These are phyloP conservation scores for Scomber colias DNA, from an alignment of 2,113 vertebrate species.

Conservation along the genomic window DNA sequence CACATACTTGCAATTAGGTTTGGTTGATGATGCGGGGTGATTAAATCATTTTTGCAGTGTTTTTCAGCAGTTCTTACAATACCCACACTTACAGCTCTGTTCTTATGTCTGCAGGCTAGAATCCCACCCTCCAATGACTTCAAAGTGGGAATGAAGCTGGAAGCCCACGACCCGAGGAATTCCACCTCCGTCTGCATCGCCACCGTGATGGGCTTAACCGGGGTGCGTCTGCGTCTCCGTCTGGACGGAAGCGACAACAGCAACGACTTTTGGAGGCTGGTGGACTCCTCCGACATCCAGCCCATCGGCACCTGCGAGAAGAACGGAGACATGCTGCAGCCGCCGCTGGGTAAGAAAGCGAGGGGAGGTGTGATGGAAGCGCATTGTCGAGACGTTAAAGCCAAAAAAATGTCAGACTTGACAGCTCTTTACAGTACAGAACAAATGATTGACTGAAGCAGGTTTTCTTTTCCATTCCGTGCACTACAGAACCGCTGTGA, in stretches of 20 bases:
- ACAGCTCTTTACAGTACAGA: neutral
- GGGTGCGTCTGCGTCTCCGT: conserved; percentile 90
- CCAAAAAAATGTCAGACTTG: neutral
- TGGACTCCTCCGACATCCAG: conserved; percentile 96
- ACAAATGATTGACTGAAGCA: neutral
- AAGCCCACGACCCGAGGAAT: conserved; percentile 94
- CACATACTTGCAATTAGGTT: neutral
- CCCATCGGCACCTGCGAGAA: conserved; percentile 96
- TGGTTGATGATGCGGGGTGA: neutral
- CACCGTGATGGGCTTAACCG: conserved; percentile 92
- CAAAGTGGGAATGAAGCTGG: conserved; percentile 97
- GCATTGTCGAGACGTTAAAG: neutral
- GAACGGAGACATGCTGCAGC: conserved; percentile 96
- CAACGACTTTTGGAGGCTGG: conserved; percentile 98
- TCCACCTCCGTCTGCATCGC: conserved; percentile 94
- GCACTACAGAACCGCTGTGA: neutral
- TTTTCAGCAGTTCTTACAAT: neutral
- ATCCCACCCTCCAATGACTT: conserved; percentile 94
- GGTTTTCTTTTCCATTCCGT: neutral
- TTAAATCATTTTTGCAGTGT: neutral
- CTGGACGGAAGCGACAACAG: conserved; percentile 96
- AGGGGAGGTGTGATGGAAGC: neutral
- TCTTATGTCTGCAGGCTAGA: conserved; percentile 84
- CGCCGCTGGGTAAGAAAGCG: conserved; percentile 88
- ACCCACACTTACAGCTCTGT: conserved; percentile 1